Evolutionary conservation across 2,113 vertebrate species (phyloP), one percentile per base, ranked within the genome.

Genomic region (Bubo blakistoni): DNA sequence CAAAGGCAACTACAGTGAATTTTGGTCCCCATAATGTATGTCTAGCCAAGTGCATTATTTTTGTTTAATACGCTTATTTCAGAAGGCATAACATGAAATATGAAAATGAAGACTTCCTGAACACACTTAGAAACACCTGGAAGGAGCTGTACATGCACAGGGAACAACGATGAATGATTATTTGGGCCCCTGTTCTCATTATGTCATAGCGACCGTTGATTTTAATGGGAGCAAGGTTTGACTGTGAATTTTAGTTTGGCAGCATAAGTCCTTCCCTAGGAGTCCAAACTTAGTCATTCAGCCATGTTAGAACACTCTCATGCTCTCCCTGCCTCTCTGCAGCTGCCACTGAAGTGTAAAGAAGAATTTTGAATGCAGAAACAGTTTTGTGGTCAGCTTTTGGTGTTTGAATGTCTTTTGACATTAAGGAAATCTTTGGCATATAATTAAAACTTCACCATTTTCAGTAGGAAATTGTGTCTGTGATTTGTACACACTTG

Each of bases 231-330:
- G 27, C 30, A 38, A 29, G 29, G 13, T 55, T 15, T 55, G 40
- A n/a, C 40, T 74, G 27, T 59, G 52, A 42, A 8, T 70, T 71
- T 78, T 71, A 14, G 8, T 42, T 40, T 72, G 44, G 20, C 47
- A 62, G 38, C n/a, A 9, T 27, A 44, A 72, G 17, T 49, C 44
- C 26, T 38, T 46, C 34, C n/a, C 47, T 49, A 13, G 10, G 18
- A 81, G 25, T 27, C 61, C 47, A 54, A 32, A 49, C 18, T 3
- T 36, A 36, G 10, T 14, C 18, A 30, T 25, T 73, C 27, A 59
- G 38, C 18, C 44, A 38, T 16, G 18, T 36, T 19, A 24, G 18
- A 8, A 15, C 3, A 1, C 17, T 54, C 21, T n/a, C 4, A 0
- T 0, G 0, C 32, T 72, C 40, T 32, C 34, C 42, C 63, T 79